A percentile compares a stretch with the other conserved stretches of the same genome.
These are phyloP conservation scores for Peromyscus aztecus DNA, from an alignment of 2,797 vertebrate species.

Conservation along the genomic window DNA sequence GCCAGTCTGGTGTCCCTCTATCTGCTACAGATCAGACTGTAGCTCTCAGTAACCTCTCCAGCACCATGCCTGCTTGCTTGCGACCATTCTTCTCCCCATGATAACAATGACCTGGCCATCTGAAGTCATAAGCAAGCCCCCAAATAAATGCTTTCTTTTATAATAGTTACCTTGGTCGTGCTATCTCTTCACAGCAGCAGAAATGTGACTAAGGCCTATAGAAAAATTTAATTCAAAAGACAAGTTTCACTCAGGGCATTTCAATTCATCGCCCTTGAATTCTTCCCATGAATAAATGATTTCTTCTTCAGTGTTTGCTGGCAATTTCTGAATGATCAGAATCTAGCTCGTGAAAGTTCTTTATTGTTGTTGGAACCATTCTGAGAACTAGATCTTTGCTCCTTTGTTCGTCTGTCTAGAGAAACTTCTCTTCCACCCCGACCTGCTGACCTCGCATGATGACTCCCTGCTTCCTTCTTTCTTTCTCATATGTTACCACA, in stretches of 20 bases:
- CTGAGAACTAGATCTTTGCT: background rate
- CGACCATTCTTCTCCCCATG: background rate
- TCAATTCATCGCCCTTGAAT: background rate
- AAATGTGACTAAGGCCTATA: background rate
- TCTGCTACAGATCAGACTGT: background rate
- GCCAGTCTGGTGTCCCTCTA: background rate
- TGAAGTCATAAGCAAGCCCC: background rate
- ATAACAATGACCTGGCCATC: background rate
- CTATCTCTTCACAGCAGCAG: background rate
- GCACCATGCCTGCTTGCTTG: no score
- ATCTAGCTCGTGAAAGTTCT: background rate
- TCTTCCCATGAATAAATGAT: background rate
- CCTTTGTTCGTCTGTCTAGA: background rate
- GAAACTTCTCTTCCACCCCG: background rate
- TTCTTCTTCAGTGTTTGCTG: background rate
- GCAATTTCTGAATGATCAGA: background rate
- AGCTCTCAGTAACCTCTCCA: background rate
- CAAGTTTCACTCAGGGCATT: background rate
- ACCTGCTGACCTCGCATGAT: background rate
- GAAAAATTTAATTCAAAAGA: constrained; percentile 14
- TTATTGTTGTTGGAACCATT: background rate
- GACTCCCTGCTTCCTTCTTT: background rate
- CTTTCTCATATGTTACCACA: background rate
- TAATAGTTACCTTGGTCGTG: background rate
- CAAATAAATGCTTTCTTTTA: background rate